Evolutionary conservation across 2,113 vertebrate species (phyloP).

Genomic region (Balaeniceps rex): DNA sequence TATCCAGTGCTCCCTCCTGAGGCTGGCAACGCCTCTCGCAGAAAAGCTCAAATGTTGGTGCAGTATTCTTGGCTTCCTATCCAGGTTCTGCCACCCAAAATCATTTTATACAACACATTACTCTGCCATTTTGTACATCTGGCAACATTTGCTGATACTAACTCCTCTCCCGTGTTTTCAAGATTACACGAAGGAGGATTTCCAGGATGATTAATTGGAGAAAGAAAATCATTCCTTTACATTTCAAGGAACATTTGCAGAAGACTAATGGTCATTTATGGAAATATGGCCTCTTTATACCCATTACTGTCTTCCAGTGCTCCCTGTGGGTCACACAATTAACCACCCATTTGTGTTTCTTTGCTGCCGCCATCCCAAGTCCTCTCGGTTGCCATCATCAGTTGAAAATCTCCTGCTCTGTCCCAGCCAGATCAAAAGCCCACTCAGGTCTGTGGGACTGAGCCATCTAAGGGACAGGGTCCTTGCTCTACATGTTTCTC

Average conservation of each 20-base stretch:
- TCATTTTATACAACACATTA: conserved; percentile 45
- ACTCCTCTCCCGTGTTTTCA: conserved; percentile 35
- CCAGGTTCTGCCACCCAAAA: conserved; percentile 33
- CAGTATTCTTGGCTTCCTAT: conserved; percentile 33
- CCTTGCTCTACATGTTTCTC: background rate
- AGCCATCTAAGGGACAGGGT: background rate
- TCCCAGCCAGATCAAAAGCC: background rate
- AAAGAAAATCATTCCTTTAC: conserved; percentile 47
- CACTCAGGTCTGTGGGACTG: background rate
- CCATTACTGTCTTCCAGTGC: conserved; percentile 40
- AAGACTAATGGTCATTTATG: conserved; percentile 64
- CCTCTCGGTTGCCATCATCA: background rate
- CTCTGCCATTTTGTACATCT: conserved; percentile 45
- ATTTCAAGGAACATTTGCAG: conserved; percentile 61
- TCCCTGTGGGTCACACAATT: conserved; percentile 48
- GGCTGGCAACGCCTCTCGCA: conserved; percentile 37
- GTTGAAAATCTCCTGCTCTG: background rate
- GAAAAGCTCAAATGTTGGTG: conserved; percentile 33
- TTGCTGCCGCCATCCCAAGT: background rate
- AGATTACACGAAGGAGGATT: conserved; percentile 39
- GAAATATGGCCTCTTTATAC: conserved; percentile 54
- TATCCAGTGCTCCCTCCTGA: conserved; percentile 64
- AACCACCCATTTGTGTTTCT: conserved; percentile 34
- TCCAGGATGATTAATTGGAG: conserved; percentile 45
- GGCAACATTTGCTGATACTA: conserved; percentile 33